Evolutionary conservation across 1,140 invertebrate species (phyloP).

Genomic region (Orchesella cincta): DNA sequence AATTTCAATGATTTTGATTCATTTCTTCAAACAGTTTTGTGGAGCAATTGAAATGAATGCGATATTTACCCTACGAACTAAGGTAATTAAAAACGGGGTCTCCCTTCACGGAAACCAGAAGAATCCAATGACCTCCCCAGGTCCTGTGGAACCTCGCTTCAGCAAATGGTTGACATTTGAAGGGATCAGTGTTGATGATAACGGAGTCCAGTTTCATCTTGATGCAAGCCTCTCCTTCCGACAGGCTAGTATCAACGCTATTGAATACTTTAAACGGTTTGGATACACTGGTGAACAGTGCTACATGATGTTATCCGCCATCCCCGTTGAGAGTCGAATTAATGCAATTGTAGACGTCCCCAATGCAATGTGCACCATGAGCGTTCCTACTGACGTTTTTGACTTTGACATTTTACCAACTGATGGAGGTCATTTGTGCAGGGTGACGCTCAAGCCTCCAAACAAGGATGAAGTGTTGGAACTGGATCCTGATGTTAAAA

Average conservation of each 20-base stretch:
- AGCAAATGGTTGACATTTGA: conserved; percentile 41
- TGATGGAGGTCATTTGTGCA: neutral
- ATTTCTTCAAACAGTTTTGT: conserved; percentile 37
- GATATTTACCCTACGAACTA: conserved; percentile 28
- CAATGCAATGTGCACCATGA: conserved; percentile 40
- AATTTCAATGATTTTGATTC: neutral
- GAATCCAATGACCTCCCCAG: conserved; percentile 44
- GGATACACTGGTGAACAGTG: conserved; percentile 43
- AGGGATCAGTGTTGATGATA: conserved; percentile 43
- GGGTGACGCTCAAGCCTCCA: too few species aligned
- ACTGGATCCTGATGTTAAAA: too few species aligned
- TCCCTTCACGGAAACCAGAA: conserved; percentile 24
- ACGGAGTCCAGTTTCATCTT: conserved; percentile 36
- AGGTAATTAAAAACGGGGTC: conserved; percentile 38
- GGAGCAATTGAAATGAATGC: conserved; percentile 46
- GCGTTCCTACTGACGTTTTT: conserved; percentile 42
- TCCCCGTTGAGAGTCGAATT: conserved; percentile 41
- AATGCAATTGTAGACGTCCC: conserved; percentile 34
- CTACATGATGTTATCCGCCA: conserved; percentile 34
- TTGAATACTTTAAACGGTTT: conserved; percentile 43
- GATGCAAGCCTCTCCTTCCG: conserved; percentile 36
- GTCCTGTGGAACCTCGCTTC: conserved; percentile 43
- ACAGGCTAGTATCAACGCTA: conserved; percentile 27
- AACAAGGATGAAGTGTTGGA: too few species aligned
- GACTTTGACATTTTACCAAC: conserved; percentile 43